Percentiles rank a stretch among this genome's conserved stretches.
Evolutionary conservation across 2,113 vertebrate genomes (phyloP).

Genomic region (rabbit (Oryctolagus cuniculus)): DNA sequence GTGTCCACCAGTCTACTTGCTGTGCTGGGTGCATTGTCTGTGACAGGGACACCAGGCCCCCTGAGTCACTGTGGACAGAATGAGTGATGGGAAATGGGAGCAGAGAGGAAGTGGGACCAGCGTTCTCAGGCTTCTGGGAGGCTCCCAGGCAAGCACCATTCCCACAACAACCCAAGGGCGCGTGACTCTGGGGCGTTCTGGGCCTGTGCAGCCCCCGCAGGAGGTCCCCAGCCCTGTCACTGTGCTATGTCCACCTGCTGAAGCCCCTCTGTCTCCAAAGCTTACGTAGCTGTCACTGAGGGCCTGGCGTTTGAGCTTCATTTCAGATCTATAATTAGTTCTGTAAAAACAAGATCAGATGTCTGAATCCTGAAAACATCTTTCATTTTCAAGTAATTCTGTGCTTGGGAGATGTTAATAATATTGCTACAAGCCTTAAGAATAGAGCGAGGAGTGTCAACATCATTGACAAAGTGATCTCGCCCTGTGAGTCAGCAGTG

Average conservation of each 20-base stretch:
- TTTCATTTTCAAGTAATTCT: constrained; percentile 55
- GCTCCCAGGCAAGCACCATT: neutral
- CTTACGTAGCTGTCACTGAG: neutral
- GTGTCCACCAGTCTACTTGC: neutral
- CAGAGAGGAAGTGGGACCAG: neutral
- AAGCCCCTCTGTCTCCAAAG: neutral
- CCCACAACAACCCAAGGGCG: neutral
- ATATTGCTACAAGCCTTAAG: neutral
- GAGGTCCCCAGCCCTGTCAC: accelerated
- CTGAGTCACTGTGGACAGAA: neutral
- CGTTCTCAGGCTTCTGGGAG: neutral
- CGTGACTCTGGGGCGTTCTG: neutral
- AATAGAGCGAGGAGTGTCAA: neutral
- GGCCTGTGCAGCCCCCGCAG: neutral
- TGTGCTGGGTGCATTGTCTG: too few relatives aligned
- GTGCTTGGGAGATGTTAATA: neutral
- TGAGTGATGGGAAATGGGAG: neutral
- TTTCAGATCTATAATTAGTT: neutral
- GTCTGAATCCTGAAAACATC: neutral
- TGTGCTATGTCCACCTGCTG: accelerated
- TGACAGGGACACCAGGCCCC: neutral
- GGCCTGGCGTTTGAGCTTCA: neutral
- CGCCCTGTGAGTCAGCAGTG: neutral
- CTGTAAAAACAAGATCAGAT: neutral
- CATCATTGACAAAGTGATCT: neutral